Conservation (phyloP, 2,797 vertebrate genomes). For the Hapalemur alaotrensis region DNA sequence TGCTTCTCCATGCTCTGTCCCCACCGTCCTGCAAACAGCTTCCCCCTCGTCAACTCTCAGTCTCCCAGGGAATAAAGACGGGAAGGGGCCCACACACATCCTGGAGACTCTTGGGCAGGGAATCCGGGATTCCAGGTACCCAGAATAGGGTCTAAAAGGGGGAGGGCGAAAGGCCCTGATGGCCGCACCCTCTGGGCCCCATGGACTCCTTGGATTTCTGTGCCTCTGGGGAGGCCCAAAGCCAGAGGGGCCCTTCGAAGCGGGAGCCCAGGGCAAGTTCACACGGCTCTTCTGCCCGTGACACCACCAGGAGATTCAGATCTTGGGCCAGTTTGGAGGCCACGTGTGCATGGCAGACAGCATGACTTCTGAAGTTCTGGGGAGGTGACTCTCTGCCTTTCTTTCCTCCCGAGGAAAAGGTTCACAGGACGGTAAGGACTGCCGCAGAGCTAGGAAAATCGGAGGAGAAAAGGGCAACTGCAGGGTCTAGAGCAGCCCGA, state of each 20-base stretch:
- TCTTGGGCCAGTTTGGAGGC: background rate
- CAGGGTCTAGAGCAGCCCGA: background rate
- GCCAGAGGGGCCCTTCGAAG: background rate
- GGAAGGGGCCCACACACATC: background rate
- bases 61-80: background rate
- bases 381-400: background rate
- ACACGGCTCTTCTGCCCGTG: background rate
- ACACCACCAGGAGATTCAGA: background rate
- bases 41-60: background rate
- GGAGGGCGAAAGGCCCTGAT: background rate
- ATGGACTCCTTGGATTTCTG: background rate
- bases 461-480: background rate
- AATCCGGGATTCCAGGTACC: background rate
- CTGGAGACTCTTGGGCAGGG: background rate
- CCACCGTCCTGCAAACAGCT: background rate
- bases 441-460: background rate
- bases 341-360: background rate
- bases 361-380: background rate
- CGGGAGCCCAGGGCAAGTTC: background rate
- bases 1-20: background rate
- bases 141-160: background rate
- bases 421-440: background rate
- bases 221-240: background rate
- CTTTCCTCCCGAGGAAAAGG: background rate
- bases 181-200: background rate